Evolutionary conservation across 2,797 vertebrate species (phyloP).

Genomic region (Acanthurus tractus): DNA sequence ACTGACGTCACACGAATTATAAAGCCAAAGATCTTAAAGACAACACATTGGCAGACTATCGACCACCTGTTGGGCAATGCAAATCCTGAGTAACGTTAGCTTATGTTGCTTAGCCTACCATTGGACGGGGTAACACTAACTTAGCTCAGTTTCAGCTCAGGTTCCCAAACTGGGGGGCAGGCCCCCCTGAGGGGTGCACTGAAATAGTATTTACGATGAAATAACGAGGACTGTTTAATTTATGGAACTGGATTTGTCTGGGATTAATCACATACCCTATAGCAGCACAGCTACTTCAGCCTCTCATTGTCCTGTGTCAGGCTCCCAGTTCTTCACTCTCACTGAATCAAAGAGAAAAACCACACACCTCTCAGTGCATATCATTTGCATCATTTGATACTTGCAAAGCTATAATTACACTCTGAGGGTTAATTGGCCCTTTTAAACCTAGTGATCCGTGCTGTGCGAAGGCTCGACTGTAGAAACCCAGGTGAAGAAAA

Average conservation of each 20-base stretch:
- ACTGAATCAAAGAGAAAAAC: constrained; percentile 42
- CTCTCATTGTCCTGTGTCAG: constrained; percentile 20
- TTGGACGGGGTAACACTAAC: no score
- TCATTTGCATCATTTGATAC: constrained; percentile 51
- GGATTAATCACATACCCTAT: constrained; percentile 34
- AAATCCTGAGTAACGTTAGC: no score
- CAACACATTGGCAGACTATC: no score
- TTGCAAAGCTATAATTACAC: constrained; percentile 57
- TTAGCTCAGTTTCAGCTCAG: no score
- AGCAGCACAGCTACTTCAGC: constrained; percentile 39
- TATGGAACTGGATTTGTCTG: constrained; percentile 26
- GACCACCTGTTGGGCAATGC: no score
- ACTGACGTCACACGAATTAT: no score
- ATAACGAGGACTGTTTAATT: no score
- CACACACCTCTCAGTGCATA: constrained; percentile 43
- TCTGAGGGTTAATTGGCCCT: constrained; percentile 56
- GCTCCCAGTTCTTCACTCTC: constrained; percentile 9
- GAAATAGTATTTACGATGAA: no score
- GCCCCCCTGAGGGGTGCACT: no score
- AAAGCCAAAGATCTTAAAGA: no score
- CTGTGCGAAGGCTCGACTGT: constrained; percentile 13
- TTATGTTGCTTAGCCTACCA: no score
- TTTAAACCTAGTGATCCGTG: constrained; percentile 37
- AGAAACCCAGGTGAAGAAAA: constrained; percentile 31
- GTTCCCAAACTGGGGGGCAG: no score